A percentile compares a stretch with the other conserved stretches of the same genome.
phyloP scores from a whole-genome alignment of 2,797 vertebrate genomes.

The Dendrocincla fuliginosa region DNA sequence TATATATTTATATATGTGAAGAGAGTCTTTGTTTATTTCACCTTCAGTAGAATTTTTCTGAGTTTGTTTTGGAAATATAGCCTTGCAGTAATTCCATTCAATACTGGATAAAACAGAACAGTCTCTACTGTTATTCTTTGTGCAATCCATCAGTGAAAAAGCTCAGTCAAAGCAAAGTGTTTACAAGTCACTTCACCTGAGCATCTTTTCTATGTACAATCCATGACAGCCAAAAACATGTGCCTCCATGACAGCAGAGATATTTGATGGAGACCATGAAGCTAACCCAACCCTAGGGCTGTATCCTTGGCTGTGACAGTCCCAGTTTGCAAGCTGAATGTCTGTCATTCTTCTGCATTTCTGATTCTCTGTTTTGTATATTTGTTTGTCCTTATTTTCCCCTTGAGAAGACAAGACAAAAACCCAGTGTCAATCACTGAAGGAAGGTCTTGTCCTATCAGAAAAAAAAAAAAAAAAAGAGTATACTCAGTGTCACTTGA shows the following conservation, averaged over 20 bases:
- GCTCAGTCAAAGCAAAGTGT: background rate
- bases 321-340: background rate
- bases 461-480: background rate
- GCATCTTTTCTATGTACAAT: background rate
- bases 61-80: background rate
- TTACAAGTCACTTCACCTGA: conserved; percentile 12
- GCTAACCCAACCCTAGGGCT: background rate
- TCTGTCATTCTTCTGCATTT: background rate
- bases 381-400: background rate
- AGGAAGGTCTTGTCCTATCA: background rate
- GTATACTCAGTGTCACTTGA: background rate
- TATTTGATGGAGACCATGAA: background rate
- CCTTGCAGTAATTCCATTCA: background rate
- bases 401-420: background rate
- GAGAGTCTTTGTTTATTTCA: accelerated
- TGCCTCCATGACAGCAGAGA: background rate
- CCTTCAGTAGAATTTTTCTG: background rate
- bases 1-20: no score
- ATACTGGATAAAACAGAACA: background rate
- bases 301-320: background rate
- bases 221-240: background rate
- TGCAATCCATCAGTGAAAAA: background rate
- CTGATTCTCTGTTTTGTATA: background rate
- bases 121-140: background rate
- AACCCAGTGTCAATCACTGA: background rate